These are phyloP conservation scores for Sarcophaga carnaria DNA, from an alignment of 2,888 invertebrate species.

Conservation along the genomic window DNA sequence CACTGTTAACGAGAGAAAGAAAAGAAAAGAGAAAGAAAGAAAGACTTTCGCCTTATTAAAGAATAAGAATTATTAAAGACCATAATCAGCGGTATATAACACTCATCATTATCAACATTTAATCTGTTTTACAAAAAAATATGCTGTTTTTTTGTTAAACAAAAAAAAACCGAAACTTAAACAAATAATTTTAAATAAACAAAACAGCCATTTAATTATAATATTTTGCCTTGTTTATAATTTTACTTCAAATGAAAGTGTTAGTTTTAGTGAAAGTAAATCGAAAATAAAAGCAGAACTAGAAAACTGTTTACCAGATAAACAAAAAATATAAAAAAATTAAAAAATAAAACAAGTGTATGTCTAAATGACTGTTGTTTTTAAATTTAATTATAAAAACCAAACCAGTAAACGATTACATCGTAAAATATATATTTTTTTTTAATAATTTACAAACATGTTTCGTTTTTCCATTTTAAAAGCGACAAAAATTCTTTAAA, in stretches of 20 bases:
- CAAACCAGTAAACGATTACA: not conserved
- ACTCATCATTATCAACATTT: slow-evolving; percentile 11
- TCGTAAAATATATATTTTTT: not conserved
- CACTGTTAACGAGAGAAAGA: not conserved
- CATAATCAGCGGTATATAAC: slow-evolving; percentile 6
- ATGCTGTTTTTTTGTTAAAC: not conserved
- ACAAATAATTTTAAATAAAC: not conserved
- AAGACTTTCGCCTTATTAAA: slow-evolving; percentile 37
- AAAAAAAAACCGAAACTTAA: not conserved
- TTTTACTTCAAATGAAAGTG: slow-evolving; percentile 31
- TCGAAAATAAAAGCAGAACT: not conserved
- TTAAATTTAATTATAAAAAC: not conserved
- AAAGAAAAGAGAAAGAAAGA: slow-evolving; percentile 1
- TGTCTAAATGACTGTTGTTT: too few species aligned
- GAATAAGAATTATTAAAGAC: slow-evolving; percentile 37
- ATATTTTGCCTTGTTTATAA: not conserved
- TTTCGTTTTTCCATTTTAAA: not conserved
- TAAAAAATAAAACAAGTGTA: not conserved
- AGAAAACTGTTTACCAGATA: not conserved
- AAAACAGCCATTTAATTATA: slow-evolving; percentile 13
- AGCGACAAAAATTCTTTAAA: slow-evolving; percentile 19
- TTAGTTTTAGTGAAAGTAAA: slow-evolving; percentile 44
- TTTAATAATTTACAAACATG: not conserved
- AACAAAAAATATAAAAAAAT: not conserved
- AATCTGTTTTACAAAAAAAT: slow-evolving; percentile 1